Percentiles rank a stretch among this genome's conserved stretches.
Conservation (phyloP, 2,888 invertebrate genomes). For the Lampropteryx suffumata region DNA sequence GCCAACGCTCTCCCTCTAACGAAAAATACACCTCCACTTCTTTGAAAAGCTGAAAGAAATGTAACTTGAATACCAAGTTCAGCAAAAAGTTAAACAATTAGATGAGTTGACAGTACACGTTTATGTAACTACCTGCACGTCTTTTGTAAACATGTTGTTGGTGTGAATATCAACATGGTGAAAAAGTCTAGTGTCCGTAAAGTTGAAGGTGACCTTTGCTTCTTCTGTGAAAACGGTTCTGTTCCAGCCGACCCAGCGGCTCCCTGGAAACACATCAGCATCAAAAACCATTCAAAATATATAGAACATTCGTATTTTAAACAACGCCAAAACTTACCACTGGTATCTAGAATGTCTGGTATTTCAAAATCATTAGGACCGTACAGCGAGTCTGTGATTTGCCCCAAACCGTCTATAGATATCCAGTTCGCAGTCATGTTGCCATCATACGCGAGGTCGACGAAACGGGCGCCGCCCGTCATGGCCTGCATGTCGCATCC, state of each 20-base stretch:
- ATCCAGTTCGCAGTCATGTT: slow-evolving; percentile 70
- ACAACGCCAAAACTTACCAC: slow-evolving; percentile 62
- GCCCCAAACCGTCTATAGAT: slow-evolving; percentile 89
- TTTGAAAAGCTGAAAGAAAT: slow-evolving; percentile 85
- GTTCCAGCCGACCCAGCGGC: slow-evolving; percentile 95
- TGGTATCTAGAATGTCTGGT: slow-evolving; percentile 81
- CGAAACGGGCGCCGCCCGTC: slow-evolving; percentile 86
- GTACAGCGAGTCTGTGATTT: slow-evolving; percentile 89
- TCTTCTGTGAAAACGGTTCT: slow-evolving; percentile 83
- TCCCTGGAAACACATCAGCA: slow-evolving; percentile 66
- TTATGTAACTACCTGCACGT: slow-evolving; percentile 89
- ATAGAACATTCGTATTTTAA: not conserved
- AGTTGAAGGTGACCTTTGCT: slow-evolving; percentile 91
- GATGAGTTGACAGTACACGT: not conserved
- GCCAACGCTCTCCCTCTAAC: slow-evolving; percentile 89
- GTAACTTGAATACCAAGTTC: not conserved
- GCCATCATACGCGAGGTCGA: slow-evolving; percentile 93
- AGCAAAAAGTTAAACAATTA: not conserved
- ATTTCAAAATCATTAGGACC: slow-evolving; percentile 86
- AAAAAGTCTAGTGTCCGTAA: slow-evolving; percentile 89
- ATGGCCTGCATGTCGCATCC: slow-evolving; percentile 85
- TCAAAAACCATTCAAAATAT: not conserved
- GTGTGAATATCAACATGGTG: slow-evolving; percentile 87
- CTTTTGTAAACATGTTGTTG: slow-evolving; percentile 91
- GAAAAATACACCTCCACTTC: slow-evolving; percentile 90